Evolutionary conservation across 2,888 invertebrate genomes (phyloP), one percentile per base, ranked within the genome.

Genomic region (Creontiades dilutus): DNA sequence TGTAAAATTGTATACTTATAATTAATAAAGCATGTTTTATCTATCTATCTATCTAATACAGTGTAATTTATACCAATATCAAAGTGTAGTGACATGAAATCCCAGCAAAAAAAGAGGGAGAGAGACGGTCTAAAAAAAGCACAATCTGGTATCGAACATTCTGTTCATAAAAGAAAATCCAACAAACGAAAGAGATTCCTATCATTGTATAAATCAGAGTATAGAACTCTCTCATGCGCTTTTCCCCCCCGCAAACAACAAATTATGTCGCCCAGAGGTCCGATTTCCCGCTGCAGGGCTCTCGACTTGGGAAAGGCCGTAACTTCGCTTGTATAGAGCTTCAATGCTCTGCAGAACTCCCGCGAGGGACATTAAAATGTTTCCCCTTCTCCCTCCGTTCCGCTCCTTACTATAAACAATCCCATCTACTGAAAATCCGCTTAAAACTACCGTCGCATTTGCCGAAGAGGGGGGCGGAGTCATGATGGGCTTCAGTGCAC

Each of bases 191-290:
- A 82, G 82, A 82, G 82, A 82, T 82, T 82, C 47, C 52, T 82
- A 82, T 82, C 82, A 47, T 27, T 48, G 47, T 46, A 23, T 47
- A 82, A 82, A 82, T 82, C 57, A 37, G 19, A 13, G 61, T 14
- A 61, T 37, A n/a, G 85, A 37, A 61, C 57, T 61, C 48, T 85
- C 48, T 16, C 23, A 27, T 28, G 46, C 37, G 28, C 61, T 55
- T 55, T 85, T 82, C 55, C 37, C 3, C n/a, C 85, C 37, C 23
- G 19, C 55, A 27, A 85, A 85, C 61, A 57, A 85, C 85, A 46
- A 85, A 85, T 85, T 85, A 85, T 85, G 85, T 61, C 85, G 68
- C 85, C 85, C 85, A 16, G 85, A 27, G 85, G 85, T 68, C 85
- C 85, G 85, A 85, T 85, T 85, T 46, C 61, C 11, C 82, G 52